Base-by-base conservation (phyloP, 2,797 vertebrate species). In the Pygocentrus nattereri region DNA sequence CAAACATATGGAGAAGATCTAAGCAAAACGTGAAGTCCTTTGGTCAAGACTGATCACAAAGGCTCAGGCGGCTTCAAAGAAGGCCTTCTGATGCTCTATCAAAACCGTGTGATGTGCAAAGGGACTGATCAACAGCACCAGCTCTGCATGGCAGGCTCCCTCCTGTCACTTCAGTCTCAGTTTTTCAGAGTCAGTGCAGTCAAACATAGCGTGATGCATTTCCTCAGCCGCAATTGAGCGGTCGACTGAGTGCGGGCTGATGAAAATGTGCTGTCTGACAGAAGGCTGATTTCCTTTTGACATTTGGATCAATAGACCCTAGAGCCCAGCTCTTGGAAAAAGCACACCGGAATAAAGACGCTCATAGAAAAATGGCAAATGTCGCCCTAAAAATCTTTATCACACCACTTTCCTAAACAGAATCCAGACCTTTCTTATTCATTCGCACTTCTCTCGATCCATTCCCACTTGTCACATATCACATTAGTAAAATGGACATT, bases 401-500 rank as follows among this genome's bases (percentile, higher is more conserved):
- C 34, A 38, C 34, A 6, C n/a, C 34, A 6, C 34, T 38, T 38
- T 38, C 25, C 23, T 78, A 65, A 70, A 41, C 75, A 56, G 19
- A 30, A 50, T 67, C n/a, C 31, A 61, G 75, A 79, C 64, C 41
- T 44, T 21, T 31, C 25, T 69, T 50, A 1, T 23, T 8, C 3
- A 52, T n/a, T 77, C 64, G 49, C 62, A 44, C 59, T 18, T 6
- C 13, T 47, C 23, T 47, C 47, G 18, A 56, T 30, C 54, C 3
- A 44, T 27, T 70, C 56, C 68, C 62, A 34, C 59, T 13, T 6
- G n/a, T 62, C 69, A 62, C 38, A 82, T 18, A 41, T 69, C 71
- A 64, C 38, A 62, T 61, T 79, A 78, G 62, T 25, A 27, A 73
- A 81, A 81, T 25, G 2, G 56, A n/a, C 38, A 77, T 82, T 83